A percentile compares a stretch with the other conserved stretches of the same genome.
Evolutionary conservation across 2,888 invertebrate species (phyloP).

Genomic region (Drosophila basisetae): DNA sequence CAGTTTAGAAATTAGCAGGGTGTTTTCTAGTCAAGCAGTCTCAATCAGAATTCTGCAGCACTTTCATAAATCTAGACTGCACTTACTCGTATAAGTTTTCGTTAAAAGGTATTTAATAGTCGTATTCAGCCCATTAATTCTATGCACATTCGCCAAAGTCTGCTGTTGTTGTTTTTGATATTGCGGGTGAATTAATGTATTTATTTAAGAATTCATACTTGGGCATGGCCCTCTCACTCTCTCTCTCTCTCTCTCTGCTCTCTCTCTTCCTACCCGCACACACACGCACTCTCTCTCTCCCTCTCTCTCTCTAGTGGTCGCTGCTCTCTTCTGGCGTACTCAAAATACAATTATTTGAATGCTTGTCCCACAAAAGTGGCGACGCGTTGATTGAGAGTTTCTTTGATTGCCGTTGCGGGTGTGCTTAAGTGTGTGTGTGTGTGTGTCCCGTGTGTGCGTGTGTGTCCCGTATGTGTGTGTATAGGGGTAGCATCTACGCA

Average conservation of each 20-base stretch:
- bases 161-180: conserved; percentile 20
- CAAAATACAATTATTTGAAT: conserved; percentile 65
- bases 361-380: conserved; percentile 70
- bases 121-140: background rate
- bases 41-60: background rate
- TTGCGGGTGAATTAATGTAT: conserved; percentile 67
- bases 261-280: conserved; percentile 4
- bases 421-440: conserved; percentile 24
- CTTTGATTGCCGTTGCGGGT: conserved; percentile 62
- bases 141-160: conserved; percentile 3
- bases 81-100: background rate
- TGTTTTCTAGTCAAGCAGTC: background rate
- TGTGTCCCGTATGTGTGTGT: background rate
- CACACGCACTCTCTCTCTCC: conserved; percentile 5
- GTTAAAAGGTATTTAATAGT: conserved; percentile 20
- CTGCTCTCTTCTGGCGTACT: conserved; percentile 29
- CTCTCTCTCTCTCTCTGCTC: conserved; percentile 3
- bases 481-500: conserved; percentile 29
- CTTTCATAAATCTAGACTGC: background rate
- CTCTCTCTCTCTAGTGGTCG: conserved; percentile 3
- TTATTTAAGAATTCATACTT: conserved; percentile 60
- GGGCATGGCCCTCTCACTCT: conserved; percentile 9
- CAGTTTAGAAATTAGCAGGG: background rate
- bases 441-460: conserved; percentile 13
- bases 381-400: conserved; percentile 78